Percentiles rank a stretch among this genome's conserved stretches.
Evolutionary conservation across 2,888 invertebrate species (phyloP).

Genomic region (Xylota sylvarum): DNA sequence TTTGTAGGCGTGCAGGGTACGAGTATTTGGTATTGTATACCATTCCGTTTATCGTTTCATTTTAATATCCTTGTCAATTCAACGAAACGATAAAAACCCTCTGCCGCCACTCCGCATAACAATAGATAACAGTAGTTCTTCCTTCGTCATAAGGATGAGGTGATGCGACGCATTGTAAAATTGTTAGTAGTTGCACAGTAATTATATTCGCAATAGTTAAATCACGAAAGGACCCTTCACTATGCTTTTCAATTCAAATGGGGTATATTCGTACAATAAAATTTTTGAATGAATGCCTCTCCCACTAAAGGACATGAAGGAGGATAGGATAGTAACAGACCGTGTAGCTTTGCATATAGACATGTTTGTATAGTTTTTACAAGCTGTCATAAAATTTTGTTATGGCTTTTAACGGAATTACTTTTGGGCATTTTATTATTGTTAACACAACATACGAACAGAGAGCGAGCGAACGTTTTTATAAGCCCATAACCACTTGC

Average conservation of each 20-base stretch:
- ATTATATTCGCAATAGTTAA: conserved; percentile 76
- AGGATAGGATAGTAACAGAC: conserved; percentile 14
- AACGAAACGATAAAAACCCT: conserved; percentile 65
- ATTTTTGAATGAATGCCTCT: conserved; percentile 54
- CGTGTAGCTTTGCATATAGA: conserved; percentile 34
- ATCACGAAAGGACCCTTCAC: conserved; percentile 67
- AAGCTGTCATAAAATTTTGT: conserved; percentile 76
- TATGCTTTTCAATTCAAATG: conserved; percentile 55
- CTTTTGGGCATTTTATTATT: conserved; percentile 75
- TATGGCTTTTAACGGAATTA: conserved; percentile 77
- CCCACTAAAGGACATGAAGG: conserved; percentile 20
- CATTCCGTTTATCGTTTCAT: conserved; percentile 67
- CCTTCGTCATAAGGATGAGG: conserved; percentile 58
- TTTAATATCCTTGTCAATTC: conserved; percentile 75
- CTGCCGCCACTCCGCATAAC: conserved; percentile 23
- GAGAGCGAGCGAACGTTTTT: conserved; percentile 15
- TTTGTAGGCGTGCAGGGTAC: conserved; percentile 60
- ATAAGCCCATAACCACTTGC: conserved; percentile 54
- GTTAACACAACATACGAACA: conserved; percentile 62
- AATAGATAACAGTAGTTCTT: conserved; percentile 38
- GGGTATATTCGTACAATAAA: conserved; percentile 56
- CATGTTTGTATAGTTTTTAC: conserved; percentile 62
- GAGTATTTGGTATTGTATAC: conserved; percentile 5
- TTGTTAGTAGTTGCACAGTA: conserved; percentile 67
- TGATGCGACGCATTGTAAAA: conserved; percentile 73